These are phyloP conservation scores for Hoplodrina ambigua DNA, from an alignment of 2,888 invertebrate genomes.

Conservation along the genomic window DNA sequence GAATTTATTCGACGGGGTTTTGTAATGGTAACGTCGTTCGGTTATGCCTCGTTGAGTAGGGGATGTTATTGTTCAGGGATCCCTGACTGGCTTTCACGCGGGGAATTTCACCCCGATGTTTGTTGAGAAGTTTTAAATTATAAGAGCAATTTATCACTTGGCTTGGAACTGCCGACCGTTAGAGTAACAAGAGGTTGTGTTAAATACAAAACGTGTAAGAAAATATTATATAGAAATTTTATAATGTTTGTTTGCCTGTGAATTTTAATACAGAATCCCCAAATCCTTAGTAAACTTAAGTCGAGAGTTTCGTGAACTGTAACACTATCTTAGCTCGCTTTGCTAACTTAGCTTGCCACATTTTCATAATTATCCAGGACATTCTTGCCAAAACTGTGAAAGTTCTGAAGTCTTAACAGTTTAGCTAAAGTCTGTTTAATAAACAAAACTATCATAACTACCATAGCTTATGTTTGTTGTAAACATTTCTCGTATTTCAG, in stretches of 20 bases:
- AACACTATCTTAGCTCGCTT: background rate
- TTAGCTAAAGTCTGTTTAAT: slow-evolving; percentile 22
- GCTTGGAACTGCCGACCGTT: slow-evolving; percentile 34
- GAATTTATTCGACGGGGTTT: slow-evolving; percentile 80
- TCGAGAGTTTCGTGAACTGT: slow-evolving; percentile 21
- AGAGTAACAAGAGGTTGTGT: slow-evolving; percentile 39
- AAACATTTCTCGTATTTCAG: slow-evolving; percentile 7
- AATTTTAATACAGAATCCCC: background rate
- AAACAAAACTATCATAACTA: slow-evolving; percentile 14
- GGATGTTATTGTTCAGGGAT: slow-evolving; percentile 73
- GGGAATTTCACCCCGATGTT: slow-evolving; percentile 64
- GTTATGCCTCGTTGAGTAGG: slow-evolving; percentile 87
- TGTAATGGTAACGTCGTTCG: slow-evolving; percentile 82
- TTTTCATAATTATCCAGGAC: slow-evolving; percentile 29
- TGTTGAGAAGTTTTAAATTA: slow-evolving; percentile 67
- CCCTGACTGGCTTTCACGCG: slow-evolving; percentile 63
- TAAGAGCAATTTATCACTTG: slow-evolving; percentile 63
- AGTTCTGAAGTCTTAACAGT: slow-evolving; percentile 33
- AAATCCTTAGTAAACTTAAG: background rate
- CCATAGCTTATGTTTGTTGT: slow-evolving; percentile 16
- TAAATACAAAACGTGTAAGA: slow-evolving; percentile 25
- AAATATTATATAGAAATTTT: slow-evolving; percentile 20
- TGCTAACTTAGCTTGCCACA: slow-evolving; percentile 1
- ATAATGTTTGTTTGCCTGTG: background rate
- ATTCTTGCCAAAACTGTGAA: slow-evolving; percentile 33